Base-by-base conservation (phyloP, 1,140 invertebrate species). In the Drosophila chauvacae region DNA sequence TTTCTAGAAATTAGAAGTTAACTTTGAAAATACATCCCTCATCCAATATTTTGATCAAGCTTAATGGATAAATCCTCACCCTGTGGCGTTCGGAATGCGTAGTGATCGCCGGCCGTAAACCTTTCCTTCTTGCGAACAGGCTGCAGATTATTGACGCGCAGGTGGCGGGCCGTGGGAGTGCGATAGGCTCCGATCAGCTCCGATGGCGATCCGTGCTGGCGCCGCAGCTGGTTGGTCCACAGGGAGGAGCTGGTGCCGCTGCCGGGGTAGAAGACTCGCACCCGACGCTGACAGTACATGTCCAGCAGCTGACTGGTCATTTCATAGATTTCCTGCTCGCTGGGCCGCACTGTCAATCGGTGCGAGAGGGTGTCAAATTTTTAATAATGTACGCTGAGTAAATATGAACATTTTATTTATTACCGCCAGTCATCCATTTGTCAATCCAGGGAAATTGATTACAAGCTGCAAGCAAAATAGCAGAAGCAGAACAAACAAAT, bases 371-470 rank as follows among this genome's bases (percentile, higher is more conserved):
- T 81, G 68, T 71, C 69, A 88, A 90, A 90, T 74, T 85, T 91
- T 87, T 82, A 90, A 90, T 86, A 90, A 88, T 77, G 71, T 51
- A 59, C 58, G 66, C 73, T 78, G 72, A 82, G 63, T 80, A 81
- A 82, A 88, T 81, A 90, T 91, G 56, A 80, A 63, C 57, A 62
- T 85, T 85, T 85, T 85, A 88, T 90, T 85, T 90, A 90, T 90
- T 90, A 90, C 85, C 85, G 79, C 86, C 86, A 66, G 74, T 64
- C 81, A 86, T 82, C 88, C 75, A 91, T 85, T 82, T 82, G 78
- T 91, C 86, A 86, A 91, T 83, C 90, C 90, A 91, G 75, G 90
- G 90, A 91, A 91, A 91, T 90, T 91, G 90, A 81, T 91, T 80
- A 74, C 90, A 91, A 59, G 80, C 90, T 91, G 85, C 50, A 84